These are phyloP conservation scores for Lepisosteus osseus DNA, from an alignment of 2,113 vertebrate species.

Conservation along the genomic window DNA sequence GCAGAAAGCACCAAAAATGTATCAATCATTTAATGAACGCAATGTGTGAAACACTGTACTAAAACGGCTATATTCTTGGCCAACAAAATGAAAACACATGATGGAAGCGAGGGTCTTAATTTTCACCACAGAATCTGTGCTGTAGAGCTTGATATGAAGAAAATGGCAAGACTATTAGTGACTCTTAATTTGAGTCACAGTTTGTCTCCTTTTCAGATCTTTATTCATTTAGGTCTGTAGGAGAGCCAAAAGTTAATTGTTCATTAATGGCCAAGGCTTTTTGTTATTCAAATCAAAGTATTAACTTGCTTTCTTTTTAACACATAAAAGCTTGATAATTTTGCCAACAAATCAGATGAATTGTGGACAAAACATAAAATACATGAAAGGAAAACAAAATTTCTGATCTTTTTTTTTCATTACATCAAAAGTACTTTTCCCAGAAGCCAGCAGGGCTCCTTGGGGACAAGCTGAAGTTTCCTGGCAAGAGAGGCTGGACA, in stretches of 20 bases:
- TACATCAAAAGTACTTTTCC: constrained; percentile 65
- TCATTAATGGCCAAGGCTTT: constrained; percentile 25
- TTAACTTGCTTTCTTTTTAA: constrained; percentile 38
- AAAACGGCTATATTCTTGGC: neutral
- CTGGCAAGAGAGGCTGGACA: constrained; percentile 65
- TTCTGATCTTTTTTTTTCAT: constrained; percentile 61
- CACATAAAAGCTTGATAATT: constrained; percentile 48
- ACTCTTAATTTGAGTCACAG: neutral
- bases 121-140: constrained; percentile 28
- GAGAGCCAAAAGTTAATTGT: constrained; percentile 1
- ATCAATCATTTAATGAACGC: too few relatives aligned
- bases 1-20: too few relatives aligned
- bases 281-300: constrained; percentile 32
- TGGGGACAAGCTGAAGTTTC: constrained; percentile 64
- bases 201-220: too few relatives aligned
- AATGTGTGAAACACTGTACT: neutral
- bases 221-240: neutral
- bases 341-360: constrained; percentile 51
- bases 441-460: constrained; percentile 60
- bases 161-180: neutral
- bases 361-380: constrained; percentile 53
- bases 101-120: constrained; percentile 38
- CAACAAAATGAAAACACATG: neutral
- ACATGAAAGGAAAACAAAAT: constrained; percentile 69
- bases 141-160: neutral